Percentiles rank a stretch among this genome's conserved stretches.
Conservation (phyloP, 2,888 invertebrate species). For the Ceriagrion tenellum region DNA sequence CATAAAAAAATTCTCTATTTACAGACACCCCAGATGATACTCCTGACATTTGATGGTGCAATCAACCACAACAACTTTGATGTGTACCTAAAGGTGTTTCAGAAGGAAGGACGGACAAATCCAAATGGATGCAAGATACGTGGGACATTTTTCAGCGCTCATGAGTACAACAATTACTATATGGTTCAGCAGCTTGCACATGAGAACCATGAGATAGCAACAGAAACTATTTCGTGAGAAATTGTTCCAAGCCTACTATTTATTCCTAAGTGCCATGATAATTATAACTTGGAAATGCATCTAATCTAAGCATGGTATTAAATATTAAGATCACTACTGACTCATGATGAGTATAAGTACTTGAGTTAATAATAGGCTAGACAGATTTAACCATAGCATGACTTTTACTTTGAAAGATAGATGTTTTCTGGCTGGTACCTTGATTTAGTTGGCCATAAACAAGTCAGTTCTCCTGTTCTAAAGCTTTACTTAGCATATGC, state of each 20-base stretch:
- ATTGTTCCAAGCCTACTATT: slow-evolving; percentile 14
- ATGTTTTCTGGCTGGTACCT: too few relatives aligned
- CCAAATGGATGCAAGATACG: slow-evolving; percentile 93
- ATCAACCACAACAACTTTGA: slow-evolving; percentile 95
- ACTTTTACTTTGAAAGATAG: too few relatives aligned
- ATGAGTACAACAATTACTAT: slow-evolving; percentile 94
- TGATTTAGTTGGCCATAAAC: too few relatives aligned
- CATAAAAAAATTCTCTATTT: slow-evolving; percentile 72
- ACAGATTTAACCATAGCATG: too few relatives aligned
- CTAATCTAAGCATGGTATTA: neutral
- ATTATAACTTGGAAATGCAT: neutral
- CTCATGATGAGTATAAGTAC: neutral
- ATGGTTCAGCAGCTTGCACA: slow-evolving; percentile 94
- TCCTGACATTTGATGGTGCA: slow-evolving; percentile 95
- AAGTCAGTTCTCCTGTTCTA: too few relatives aligned
- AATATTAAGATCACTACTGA: neutral
- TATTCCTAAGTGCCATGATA: neutral
- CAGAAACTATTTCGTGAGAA: slow-evolving; percentile 86
- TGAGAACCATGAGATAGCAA: slow-evolving; percentile 91
- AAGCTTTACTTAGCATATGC: too few relatives aligned
- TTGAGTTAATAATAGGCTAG: neutral
- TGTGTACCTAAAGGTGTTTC: slow-evolving; percentile 91
- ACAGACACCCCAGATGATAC: slow-evolving; percentile 95
- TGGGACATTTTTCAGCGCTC: slow-evolving; percentile 96
- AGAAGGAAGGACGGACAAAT: slow-evolving; percentile 86